A percentile compares a stretch with the other conserved stretches of the same genome.
These are phyloP conservation scores for Ephydatia muelleri DNA, from an alignment of 37 sponge, comb jelly and placozoan genomes.

Conservation along the genomic window DNA sequence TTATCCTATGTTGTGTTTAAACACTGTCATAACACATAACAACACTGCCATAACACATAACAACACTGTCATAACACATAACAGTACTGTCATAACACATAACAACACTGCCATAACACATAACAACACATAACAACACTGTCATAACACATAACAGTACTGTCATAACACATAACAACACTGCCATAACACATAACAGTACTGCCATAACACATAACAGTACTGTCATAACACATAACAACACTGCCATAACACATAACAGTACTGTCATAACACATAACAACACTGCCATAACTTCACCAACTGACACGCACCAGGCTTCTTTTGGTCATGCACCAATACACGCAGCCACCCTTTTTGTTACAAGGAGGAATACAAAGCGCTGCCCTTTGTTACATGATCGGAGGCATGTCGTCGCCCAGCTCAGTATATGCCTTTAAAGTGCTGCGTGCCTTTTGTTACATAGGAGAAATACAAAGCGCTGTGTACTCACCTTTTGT, in stretches of 20 bases:
- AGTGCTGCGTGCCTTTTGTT: neutral
- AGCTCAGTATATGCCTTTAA: neutral
- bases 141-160: too few species aligned
- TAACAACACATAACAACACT: too few species aligned
- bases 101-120: too few species aligned
- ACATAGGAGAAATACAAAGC: neutral
- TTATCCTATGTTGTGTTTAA: neutral
- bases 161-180: too few species aligned
- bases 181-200: too few species aligned
- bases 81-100: too few species aligned
- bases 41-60: too few species aligned
- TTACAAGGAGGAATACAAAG: neutral
- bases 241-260: too few species aligned
- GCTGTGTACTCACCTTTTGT: neutral
- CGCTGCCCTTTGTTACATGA: neutral
- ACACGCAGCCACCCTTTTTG: slow-evolving; percentile 1
- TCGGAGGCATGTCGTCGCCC: neutral
- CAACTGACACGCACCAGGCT: neutral
- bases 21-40: slow-evolving; percentile 1
- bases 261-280: neutral
- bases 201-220: too few species aligned
- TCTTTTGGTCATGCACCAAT: slow-evolving; percentile 1
- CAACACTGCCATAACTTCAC: neutral
- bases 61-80: too few species aligned
- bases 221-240: too few species aligned